Evolutionary conservation across 2,888 invertebrate genomes (phyloP), one percentile per base, ranked within the genome.

Genomic region (Drosophila acutilabella): DNA sequence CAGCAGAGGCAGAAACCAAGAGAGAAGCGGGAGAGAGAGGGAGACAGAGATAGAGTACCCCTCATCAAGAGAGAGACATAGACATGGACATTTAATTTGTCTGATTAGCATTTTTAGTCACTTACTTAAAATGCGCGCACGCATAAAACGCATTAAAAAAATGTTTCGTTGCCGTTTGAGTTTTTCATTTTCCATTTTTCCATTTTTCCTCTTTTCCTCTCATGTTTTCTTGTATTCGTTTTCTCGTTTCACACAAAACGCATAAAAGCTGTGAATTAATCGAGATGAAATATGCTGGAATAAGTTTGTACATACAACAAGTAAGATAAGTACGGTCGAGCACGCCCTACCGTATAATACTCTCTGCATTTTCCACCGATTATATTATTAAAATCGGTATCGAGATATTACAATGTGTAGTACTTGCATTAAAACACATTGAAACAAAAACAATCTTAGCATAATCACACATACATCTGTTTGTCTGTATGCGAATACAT

Each of bases 91-190:
- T 85, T 88, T 87, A 88, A 88, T 87, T 87, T 85, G 78, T 77
- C 88, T 80, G 87, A 88, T 88, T 88, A 87, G 83, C 87, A 88
- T 88, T 85, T 88, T 86, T 64, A 82, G 77, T 75, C 81, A 76
- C 81, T 83, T 83, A 77, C 83, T 83, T 83, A 78, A 83, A 86
- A 86, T 72, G 81, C 80, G 78, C 85, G 81, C 88, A 88, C 88
- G 88, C 88, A 88, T 84, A 83, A 87, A 88, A 88, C 89, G 81
- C 88, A 88, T 88, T 88, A 88, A 89, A 88, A 88, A 85, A 81
- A 72, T 75, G 64, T 80, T 76, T 26, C 47, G 14, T 23, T 47
- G 23, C 14, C n/a, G 23, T n/a, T 66, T 53, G 52, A 33, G 14
- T 57, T 68, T 68, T 41, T 47, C 53, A 57, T 45, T 33, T 52